A percentile compares a stretch with the other conserved stretches of the same genome.
Evolutionary conservation across 2,888 invertebrate species (phyloP).

Genomic region (Polylopha cassiicola): DNA sequence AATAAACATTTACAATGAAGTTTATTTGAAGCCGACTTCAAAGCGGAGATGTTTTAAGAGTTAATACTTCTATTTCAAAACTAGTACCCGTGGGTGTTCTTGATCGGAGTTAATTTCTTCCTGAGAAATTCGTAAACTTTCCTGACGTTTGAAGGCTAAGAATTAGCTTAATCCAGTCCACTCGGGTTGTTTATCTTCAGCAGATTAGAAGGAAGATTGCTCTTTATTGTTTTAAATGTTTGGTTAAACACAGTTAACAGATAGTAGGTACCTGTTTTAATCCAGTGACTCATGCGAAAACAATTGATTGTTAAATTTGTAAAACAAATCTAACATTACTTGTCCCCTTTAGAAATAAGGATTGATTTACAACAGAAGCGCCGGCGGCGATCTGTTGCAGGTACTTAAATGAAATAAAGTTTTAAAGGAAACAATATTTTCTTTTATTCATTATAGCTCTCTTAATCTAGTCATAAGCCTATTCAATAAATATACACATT

Average conservation of each 20-base stretch:
- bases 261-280: too few species aligned
- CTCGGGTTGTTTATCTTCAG: too few species aligned
- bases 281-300: too few species aligned
- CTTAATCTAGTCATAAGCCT: slow-evolving; percentile 52
- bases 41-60: slow-evolving; percentile 21
- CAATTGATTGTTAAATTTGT: too few species aligned
- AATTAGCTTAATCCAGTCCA: too few species aligned
- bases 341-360: too few species aligned
- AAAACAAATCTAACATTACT: slow-evolving; percentile 11
- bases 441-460: slow-evolving; percentile 57
- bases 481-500: slow-evolving; percentile 71
- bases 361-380: background rate
- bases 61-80: slow-evolving; percentile 21
- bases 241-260: too few species aligned
- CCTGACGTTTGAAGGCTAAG: too few species aligned
- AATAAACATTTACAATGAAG: slow-evolving; percentile 22
- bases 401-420: slow-evolving; percentile 43
- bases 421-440: slow-evolving; percentile 52
- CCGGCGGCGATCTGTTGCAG: background rate
- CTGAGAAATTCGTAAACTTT: slow-evolving; percentile 12
- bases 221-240: too few species aligned
- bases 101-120: slow-evolving; percentile 19
- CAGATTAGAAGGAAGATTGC: too few species aligned
- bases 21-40: slow-evolving; percentile 21
- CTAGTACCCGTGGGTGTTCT: slow-evolving; percentile 16